Percentiles rank a stretch among this genome's conserved stretches.
Conservation (phyloP, 1,140 invertebrate genomes). For the Danaus plexippus region DNA sequence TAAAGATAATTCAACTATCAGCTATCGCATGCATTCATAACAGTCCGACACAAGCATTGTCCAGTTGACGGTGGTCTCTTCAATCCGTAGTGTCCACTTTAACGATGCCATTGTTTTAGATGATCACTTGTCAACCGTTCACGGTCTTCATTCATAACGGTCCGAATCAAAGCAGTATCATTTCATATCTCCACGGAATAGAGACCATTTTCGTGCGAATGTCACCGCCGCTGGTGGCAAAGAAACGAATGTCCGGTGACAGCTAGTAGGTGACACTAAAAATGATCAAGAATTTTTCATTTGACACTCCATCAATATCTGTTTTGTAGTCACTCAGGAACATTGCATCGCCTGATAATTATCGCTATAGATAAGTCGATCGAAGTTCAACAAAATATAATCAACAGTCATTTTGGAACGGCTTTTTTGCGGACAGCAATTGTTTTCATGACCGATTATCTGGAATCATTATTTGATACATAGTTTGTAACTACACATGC, state of each 20-base stretch:
- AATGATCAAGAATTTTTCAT: constrained; percentile 50
- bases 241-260: constrained; percentile 58
- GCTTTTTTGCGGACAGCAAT: too few species aligned
- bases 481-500: too few species aligned
- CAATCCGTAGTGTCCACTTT: constrained; percentile 55
- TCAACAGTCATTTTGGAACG: too few species aligned
- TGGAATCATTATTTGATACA: too few species aligned
- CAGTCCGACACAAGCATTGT: constrained; percentile 33
- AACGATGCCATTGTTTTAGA: constrained; percentile 64
- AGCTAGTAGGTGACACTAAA: constrained; percentile 52
- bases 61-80: constrained; percentile 53
- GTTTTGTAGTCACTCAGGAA: constrained; percentile 20
- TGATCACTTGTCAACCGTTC: constrained; percentile 59
- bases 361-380: constrained; percentile 14
- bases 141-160: constrained; percentile 25
- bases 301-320: constrained; percentile 58
- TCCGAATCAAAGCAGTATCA: constrained; percentile 11
- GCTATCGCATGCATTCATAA: constrained; percentile 30
- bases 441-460: too few species aligned
- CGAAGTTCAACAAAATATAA: too few species aligned
- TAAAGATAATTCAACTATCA: too few species aligned
- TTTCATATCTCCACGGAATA: constrained; percentile 17
- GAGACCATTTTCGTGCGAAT: constrained; percentile 21
- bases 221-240: constrained; percentile 13
- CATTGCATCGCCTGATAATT: constrained; percentile 22